Evolutionary conservation across 2,888 invertebrate species (phyloP), one percentile per base, ranked within the genome.

Genomic region (Endomychus coccineus): DNA sequence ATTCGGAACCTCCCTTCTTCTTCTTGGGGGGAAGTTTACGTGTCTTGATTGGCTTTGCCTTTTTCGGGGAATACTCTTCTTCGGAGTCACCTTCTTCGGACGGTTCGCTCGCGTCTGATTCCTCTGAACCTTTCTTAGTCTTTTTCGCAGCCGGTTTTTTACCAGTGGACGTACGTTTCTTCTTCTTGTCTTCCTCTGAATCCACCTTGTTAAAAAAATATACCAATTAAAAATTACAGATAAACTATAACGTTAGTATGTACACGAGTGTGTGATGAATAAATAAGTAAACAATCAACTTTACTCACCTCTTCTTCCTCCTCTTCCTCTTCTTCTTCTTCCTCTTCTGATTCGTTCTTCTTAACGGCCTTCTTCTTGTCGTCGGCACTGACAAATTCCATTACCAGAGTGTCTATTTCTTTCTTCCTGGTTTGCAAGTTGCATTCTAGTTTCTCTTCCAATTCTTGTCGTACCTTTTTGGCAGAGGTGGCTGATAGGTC

Each of bases 361-460:
- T 40, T 70, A 67, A 29, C 68, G 64, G 40, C 68, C 62, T 40
- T 70, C 62, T 3, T 68, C 59, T 58, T 54, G 31, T 64, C 64
- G 42, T 64, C 65, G 6, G 62, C 56, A 45, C 67, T 68, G 2
- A 76, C 74, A 52, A 78, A 80, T 48, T 86, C 83, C 83, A 90
- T 85, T 4, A 92, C 86, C 42, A 92, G 69, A 49, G 80, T 76
- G 60, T 91, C 89, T n/a, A 94, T 85, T 62, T 88, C 78, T 59
- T 85, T 82, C 66, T 86, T 90, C 54, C 88, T 83, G 29, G 66
- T 75, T 4, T 79, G 69, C 27, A 95, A 70, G 51, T 90, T 86
- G 31, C 78, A 71, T 21, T 79, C 81, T 5, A 91, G 71, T 53
- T 83, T 82, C 49, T 83, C 78, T 63, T 94, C 90, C 46, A 95